phyloP scores from a whole-genome alignment of 2,888 invertebrate species.

The Tenthredo amoena region DNA sequence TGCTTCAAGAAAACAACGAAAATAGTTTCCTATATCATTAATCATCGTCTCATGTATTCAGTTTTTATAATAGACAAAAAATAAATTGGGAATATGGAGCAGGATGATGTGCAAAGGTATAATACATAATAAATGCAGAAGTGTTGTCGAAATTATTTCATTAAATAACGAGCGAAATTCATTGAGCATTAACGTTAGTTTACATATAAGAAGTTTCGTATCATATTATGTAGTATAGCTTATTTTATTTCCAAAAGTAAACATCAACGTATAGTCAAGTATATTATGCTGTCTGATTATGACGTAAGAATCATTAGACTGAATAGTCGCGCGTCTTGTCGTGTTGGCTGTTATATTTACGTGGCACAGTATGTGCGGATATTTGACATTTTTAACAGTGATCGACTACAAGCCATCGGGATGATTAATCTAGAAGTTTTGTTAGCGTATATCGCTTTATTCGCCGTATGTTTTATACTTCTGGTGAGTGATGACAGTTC shows the following conservation, averaged over 20 bases:
- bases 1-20: background rate
- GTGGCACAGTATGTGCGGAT: conserved; percentile 59
- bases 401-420: conserved; percentile 38
- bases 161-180: background rate
- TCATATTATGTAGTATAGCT: background rate
- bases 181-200: background rate
- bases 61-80: background rate
- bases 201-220: background rate
- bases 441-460: conserved; percentile 50
- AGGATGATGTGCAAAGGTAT: background rate
- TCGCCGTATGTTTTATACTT: conserved; percentile 51
- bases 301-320: background rate
- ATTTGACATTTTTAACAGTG: conserved; percentile 41
- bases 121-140: background rate
- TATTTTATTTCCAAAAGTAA: background rate
- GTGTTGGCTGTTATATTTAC: conserved; percentile 53
- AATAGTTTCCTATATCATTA: background rate
- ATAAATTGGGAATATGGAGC: background rate
- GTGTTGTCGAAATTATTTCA: background rate
- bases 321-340: conserved; percentile 12
- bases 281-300: background rate
- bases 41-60: background rate
- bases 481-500: conserved; percentile 56
- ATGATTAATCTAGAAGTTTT: conserved; percentile 60
- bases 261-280: background rate